Evolutionary conservation across 53 echinoderm and acorn worm species (phyloP).

Genomic region (Apostichopus leukothele): DNA sequence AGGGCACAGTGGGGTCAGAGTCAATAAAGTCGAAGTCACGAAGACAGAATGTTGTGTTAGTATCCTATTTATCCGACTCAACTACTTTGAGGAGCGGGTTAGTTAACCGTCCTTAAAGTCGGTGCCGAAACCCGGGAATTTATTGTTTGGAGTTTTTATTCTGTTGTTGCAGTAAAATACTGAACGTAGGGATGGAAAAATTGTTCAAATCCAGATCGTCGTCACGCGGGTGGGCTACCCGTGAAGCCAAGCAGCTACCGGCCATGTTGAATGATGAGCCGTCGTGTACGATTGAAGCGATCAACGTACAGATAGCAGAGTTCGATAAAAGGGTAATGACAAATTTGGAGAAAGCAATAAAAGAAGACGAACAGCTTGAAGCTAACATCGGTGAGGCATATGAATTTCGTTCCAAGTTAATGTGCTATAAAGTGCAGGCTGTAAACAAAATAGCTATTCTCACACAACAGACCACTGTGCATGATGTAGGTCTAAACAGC

Average conservation of each 20-base stretch:
- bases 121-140: conserved; percentile 7
- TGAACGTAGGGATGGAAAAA: conserved; percentile 29
- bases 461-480: not conserved
- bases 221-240: conserved; percentile 9
- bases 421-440: not conserved
- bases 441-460: not conserved
- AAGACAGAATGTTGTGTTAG: too few species aligned
- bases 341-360: conserved; percentile 25
- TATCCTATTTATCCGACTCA: not conserved
- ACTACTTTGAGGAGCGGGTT: not conserved
- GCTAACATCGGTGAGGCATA: conserved; percentile 15
- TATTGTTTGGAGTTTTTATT: not conserved
- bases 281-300: not conserved
- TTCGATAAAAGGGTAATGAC: conserved; percentile 8
- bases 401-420: not conserved
- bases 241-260: conserved; percentile 16
- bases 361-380: conserved; percentile 15
- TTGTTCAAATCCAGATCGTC: conserved; percentile 2
- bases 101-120: not conserved
- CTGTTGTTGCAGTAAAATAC: conserved; percentile 1
- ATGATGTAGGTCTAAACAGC: not conserved
- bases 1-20: too few species aligned
- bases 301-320: conserved; percentile 40
- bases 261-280: not conserved
- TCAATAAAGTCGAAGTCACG: too few species aligned